phyloP scores from a whole-genome alignment of 2,797 vertebrate species.

The Oceanodroma leucorhoa region DNA sequence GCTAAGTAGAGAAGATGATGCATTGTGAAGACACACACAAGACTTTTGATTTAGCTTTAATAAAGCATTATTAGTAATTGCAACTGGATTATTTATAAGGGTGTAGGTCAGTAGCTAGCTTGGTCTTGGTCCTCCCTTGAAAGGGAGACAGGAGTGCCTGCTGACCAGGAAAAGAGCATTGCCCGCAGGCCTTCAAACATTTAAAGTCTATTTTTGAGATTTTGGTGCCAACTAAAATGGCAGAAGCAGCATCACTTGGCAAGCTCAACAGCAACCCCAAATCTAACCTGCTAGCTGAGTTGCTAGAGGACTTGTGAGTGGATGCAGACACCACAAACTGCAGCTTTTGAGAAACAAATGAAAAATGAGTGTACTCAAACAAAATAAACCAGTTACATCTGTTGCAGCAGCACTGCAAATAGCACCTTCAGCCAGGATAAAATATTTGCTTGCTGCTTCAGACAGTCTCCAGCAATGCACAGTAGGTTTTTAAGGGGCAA shows the following conservation, averaged over 20 bases:
- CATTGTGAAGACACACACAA: not conserved
- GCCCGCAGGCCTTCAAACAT: accelerated
- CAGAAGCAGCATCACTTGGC: not conserved
- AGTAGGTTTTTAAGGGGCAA: not conserved
- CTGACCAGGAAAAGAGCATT: not conserved
- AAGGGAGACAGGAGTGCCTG: not conserved
- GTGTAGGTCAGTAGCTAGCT: not conserved
- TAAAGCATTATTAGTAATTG: not conserved
- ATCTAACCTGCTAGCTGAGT: not conserved
- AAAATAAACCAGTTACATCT: not conserved
- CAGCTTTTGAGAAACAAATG: not conserved
- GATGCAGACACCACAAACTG: not conserved
- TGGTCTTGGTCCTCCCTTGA: not conserved
- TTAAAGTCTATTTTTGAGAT: not conserved
- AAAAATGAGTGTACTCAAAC: not conserved
- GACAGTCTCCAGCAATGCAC: not conserved
- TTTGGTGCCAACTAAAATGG: not conserved
- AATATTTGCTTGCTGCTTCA: not conserved
- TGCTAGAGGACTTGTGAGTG: accelerated
- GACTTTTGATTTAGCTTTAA: not conserved
- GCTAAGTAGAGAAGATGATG: not conserved
- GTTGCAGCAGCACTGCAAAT: not conserved
- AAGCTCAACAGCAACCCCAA: not conserved
- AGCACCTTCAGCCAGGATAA: not conserved
- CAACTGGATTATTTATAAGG: not conserved